Conservation (phyloP, 2,113 vertebrate species). For the Pterocles gutturalis region DNA sequence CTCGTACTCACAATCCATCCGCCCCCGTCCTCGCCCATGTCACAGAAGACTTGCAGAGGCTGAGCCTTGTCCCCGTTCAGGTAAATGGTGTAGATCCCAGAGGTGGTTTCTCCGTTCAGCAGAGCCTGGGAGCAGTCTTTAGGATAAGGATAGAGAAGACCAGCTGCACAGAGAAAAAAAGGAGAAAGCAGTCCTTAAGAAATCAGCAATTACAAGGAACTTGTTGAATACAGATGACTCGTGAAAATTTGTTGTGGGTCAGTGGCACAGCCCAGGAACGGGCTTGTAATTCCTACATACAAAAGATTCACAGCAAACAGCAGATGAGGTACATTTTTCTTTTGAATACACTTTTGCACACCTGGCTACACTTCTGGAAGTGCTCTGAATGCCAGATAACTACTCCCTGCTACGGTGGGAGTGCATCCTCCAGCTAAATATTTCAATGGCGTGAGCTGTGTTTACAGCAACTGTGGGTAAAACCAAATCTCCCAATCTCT, state of each 20-base stretch:
- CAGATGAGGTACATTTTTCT: neutral
- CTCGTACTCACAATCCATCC: constrained; percentile 94
- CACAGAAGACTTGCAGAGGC: constrained; percentile 91
- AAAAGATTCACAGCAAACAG: neutral
- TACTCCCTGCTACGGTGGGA: neutral
- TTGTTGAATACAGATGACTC: neutral
- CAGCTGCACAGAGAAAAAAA: constrained; percentile 75
- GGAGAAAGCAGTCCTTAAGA: neutral
- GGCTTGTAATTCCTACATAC: neutral
- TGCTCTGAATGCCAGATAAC: neutral
- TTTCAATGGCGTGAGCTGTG: neutral
- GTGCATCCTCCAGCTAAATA: neutral
- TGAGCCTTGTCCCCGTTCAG: constrained; percentile 87
- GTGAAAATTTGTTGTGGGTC: neutral
- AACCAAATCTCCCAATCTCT: neutral
- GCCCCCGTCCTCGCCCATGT: constrained; percentile 93
- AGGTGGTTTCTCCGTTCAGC: constrained; percentile 89
- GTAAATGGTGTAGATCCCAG: constrained; percentile 92
- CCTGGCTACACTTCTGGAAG: neutral
- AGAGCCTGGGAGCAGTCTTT: constrained; percentile 94
- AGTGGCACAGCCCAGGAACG: neutral
- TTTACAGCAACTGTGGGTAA: neutral
- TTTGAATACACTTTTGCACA: neutral
- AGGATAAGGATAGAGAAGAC: constrained; percentile 90
- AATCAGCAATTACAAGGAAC: neutral